Conservation (phyloP, 1,140 invertebrate genomes). For the Pseudomyrmex cubaensis region DNA sequence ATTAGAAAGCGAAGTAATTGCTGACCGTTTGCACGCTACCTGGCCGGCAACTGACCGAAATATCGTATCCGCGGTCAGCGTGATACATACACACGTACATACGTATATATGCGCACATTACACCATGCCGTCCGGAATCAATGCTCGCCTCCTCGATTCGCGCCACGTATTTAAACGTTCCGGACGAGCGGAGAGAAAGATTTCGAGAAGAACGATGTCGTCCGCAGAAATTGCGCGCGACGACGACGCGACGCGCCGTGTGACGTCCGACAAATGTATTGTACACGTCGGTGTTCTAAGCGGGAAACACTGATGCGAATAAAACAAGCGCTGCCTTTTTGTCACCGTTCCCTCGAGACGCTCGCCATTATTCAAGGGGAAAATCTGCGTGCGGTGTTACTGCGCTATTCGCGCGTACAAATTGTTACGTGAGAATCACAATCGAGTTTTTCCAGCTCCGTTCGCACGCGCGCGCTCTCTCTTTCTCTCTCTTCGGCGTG, state of each 20-base stretch:
- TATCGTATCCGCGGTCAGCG: slow-evolving; percentile 39
- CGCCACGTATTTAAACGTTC: slow-evolving; percentile 30
- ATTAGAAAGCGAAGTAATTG: slow-evolving; percentile 81
- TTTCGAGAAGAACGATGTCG: slow-evolving; percentile 8
- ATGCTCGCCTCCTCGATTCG: slow-evolving; percentile 3
- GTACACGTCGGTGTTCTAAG: neutral
- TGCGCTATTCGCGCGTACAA: slow-evolving; percentile 27
- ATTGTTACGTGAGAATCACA: slow-evolving; percentile 25
- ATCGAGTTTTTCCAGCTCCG: neutral
- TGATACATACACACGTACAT: neutral
- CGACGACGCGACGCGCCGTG: neutral
- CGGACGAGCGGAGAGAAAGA: slow-evolving; percentile 13
- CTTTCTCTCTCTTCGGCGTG: too few relatives aligned
- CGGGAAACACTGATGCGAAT: slow-evolving; percentile 29
- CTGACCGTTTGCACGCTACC: slow-evolving; percentile 79
- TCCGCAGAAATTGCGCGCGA: slow-evolving; percentile 46
- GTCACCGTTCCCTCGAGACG: slow-evolving; percentile 34
- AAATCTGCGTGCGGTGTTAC: slow-evolving; percentile 33
- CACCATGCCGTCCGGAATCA: neutral
- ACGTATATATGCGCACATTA: too few relatives aligned
- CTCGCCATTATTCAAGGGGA: slow-evolving; percentile 39
- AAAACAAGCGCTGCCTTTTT: slow-evolving; percentile 33
- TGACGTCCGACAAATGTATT: slow-evolving; percentile 40
- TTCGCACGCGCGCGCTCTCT: neutral
- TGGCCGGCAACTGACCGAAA: slow-evolving; percentile 76